These are phyloP conservation scores for Leptinotarsa juncta DNA, from an alignment of 2,888 invertebrate genomes.

Conservation along the genomic window DNA sequence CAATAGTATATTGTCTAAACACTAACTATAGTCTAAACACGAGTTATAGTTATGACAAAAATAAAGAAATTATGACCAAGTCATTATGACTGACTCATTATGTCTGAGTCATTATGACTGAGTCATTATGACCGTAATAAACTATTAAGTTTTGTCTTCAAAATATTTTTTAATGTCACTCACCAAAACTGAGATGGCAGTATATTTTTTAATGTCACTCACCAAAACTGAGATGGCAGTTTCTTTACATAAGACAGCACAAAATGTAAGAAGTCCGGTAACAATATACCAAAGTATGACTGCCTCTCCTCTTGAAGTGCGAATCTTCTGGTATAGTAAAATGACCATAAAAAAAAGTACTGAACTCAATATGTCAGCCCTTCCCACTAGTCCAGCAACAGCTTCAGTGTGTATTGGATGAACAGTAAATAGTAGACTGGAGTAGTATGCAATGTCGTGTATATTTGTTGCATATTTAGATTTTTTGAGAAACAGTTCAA, in stretches of 20 bases:
- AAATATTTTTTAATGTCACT: slow-evolving; percentile 58
- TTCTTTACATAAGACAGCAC: slow-evolving; percentile 92
- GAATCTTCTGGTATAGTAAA: slow-evolving; percentile 71
- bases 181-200: slow-evolving; percentile 90
- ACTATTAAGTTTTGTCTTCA: background rate
- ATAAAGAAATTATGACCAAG: no score
- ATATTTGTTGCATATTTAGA: slow-evolving; percentile 53
- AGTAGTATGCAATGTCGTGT: slow-evolving; percentile 71
- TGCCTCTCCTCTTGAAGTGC: slow-evolving; percentile 53
- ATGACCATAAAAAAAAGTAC: slow-evolving; percentile 80
- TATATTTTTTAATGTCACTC: slow-evolving; percentile 65
- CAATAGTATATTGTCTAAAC: no score
- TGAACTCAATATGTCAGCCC: slow-evolving; percentile 90
- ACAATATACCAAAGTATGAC: slow-evolving; percentile 53
- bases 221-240: slow-evolving; percentile 92
- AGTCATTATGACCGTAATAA: no score
- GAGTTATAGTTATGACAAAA: no score
- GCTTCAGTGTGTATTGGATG: slow-evolving; percentile 96
- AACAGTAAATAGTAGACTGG: slow-evolving; percentile 83
- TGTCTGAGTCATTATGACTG: no score
- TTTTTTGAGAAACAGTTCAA: slow-evolving; percentile 59
- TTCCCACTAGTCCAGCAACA: slow-evolving; percentile 90
- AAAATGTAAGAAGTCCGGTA: slow-evolving; percentile 66
- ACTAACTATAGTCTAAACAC: no score
- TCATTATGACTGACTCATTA: no score